Base-by-base conservation (phyloP, 2,888 invertebrate genomes). In the Ornithoptera priamus region DNA sequence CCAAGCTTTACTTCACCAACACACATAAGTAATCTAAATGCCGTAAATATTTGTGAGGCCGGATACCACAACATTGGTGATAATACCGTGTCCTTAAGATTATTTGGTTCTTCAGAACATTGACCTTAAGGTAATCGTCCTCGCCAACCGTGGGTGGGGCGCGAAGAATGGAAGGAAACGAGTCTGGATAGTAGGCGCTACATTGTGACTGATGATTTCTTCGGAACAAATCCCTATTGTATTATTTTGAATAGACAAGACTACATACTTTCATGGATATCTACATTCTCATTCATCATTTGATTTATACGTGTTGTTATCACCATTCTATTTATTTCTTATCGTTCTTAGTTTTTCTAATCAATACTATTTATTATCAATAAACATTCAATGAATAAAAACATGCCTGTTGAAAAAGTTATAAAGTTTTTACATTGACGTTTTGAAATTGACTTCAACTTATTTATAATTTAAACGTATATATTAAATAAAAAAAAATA, bases 81-180 rank as follows among this genome's bases (percentile, higher is more conserved):
- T 39, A 57, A 42, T 61, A 18, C 50, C 8, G 18, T 56, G 36
- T 69, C 65, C 67, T 70, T 59, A 42, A 68, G 65, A 50, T 65
- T 70, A 66, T 69, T 70, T 71, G 69, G 69, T 68, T 64, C 71
- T 50, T 58, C 22, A 67, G 76, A 71, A 65, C 81, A 77, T 72
- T 76, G 79, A 80, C 82, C 81, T 81, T 80, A 74, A 75, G 81
- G 78, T 78, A 74, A 78, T 75, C 76, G 80, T 77, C 78, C 77
- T 75, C 73, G 67, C 68, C 36, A 64, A 72, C 72, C 68, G 77
- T 78, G 73, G 77, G 76, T 73, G 76, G 74, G 72, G 69, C 72
- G 46, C 68, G 69, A 75, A 75, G 77, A 77, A 78, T 77, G 75
- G 72, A 73, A 78, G 77, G 77, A 78, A 77, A 74, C 72, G 74